Evolutionary conservation across 2,797 vertebrate species (phyloP).

Genomic region (Onychomys torridus): DNA sequence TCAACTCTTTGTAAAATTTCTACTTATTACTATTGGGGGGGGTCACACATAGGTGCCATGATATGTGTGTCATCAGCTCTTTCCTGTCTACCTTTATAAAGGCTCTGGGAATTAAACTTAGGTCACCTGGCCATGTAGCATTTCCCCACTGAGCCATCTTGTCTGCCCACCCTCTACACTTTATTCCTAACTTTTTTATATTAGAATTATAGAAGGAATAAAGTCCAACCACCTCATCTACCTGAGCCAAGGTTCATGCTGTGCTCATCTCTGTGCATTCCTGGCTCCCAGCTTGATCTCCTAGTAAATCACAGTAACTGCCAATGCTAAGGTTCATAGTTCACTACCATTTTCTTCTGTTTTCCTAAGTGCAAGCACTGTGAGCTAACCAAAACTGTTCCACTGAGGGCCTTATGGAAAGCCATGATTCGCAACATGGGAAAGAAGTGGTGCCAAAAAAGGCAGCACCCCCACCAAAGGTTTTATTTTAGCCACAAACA

Average conservation of each 20-base stretch:
- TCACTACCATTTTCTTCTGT: background rate
- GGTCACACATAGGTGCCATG: background rate
- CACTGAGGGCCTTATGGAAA: background rate
- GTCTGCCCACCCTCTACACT: background rate
- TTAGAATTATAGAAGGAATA: background rate
- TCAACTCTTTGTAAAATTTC: background rate
- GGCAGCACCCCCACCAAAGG: background rate
- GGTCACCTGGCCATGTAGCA: background rate
- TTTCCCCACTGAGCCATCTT: background rate
- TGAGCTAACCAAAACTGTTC: background rate
- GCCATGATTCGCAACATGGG: background rate
- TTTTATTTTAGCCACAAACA: conserved; percentile 32
- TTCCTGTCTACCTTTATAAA: background rate
- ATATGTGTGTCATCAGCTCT: too few species aligned
- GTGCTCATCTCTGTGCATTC: background rate
- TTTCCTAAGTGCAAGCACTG: background rate
- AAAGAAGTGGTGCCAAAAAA: background rate
- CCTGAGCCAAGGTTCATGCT: background rate
- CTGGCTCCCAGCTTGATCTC: background rate
- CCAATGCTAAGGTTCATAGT: background rate
- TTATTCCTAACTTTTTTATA: background rate
- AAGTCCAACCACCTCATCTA: background rate
- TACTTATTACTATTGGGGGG: background rate
- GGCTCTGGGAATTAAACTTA: background rate
- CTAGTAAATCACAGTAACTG: background rate